These are phyloP conservation scores for Rattus norvegicus DNA, from an alignment of 2,113 vertebrate genomes.

Conservation along the genomic window DNA sequence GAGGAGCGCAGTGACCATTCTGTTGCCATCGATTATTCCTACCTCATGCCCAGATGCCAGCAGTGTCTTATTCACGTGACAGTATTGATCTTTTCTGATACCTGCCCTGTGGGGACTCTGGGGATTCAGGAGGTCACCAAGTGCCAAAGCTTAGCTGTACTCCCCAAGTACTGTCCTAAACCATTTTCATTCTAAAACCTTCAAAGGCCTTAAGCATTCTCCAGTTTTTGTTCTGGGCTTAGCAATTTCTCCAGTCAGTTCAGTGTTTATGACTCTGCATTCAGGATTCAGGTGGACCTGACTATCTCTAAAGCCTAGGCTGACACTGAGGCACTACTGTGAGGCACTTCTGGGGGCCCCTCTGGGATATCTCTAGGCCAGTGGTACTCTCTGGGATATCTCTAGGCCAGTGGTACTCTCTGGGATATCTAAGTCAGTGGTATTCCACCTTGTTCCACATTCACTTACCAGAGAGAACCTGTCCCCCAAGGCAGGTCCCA, in stretches of 20 bases:
- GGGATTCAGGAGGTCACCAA: neutral
- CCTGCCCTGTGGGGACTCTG: neutral
- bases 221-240: neutral
- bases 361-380: neutral
- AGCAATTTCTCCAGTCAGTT: neutral
- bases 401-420: neutral
- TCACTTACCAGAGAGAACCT: neutral
- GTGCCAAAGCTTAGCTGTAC: neutral
- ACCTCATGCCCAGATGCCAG: neutral
- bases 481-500: accelerated
- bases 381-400: neutral
- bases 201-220: neutral
- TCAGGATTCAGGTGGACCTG: neutral
- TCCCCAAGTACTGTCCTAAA: neutral
- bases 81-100: neutral
- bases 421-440: too few relatives aligned
- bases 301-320: neutral
- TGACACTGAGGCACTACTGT: neutral
- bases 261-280: neutral
- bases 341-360: neutral
- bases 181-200: neutral
- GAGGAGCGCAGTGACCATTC: neutral
- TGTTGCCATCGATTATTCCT: neutral
- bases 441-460: neutral
- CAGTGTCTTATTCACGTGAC: accelerated